These are phyloP conservation scores for Leptodirus hochenwartii DNA, from an alignment of 2,888 invertebrate species.

Conservation along the genomic window DNA sequence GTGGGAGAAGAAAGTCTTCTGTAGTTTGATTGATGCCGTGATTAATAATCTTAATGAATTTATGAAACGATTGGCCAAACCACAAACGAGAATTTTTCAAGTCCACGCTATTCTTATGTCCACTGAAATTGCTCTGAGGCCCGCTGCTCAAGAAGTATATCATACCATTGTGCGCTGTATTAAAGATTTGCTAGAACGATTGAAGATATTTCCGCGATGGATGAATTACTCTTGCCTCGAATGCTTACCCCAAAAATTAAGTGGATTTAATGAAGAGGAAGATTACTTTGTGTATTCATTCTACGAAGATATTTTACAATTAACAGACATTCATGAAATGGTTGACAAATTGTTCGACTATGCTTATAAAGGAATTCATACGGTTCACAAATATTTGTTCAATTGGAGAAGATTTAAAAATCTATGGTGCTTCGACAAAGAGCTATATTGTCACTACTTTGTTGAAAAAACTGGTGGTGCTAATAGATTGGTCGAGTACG, in stretches of 20 bases:
- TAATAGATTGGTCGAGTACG: constrained; percentile 44
- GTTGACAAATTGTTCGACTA: constrained; percentile 47
- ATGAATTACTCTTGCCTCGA: constrained; percentile 63
- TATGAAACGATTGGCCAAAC: constrained; percentile 31
- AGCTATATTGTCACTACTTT: constrained; percentile 58
- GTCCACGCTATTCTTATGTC: constrained; percentile 56
- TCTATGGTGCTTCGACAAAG: constrained; percentile 62
- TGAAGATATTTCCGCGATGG: constrained; percentile 69
- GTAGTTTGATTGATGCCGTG: constrained; percentile 44
- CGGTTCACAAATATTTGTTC: constrained; percentile 38
- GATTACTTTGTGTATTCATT: constrained; percentile 49
- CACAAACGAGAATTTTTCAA: constrained; percentile 49
- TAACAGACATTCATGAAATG: constrained; percentile 48
- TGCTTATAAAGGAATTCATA: constrained; percentile 43
- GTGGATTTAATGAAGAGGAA: constrained; percentile 34
- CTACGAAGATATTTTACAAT: constrained; percentile 59
- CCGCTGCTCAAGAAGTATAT: constrained; percentile 58
- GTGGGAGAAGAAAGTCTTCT: constrained; percentile 70
- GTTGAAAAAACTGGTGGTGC: constrained; percentile 41
- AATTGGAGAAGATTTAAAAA: constrained; percentile 59
- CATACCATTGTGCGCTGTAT: constrained; percentile 56
- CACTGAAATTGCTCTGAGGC: constrained; percentile 59
- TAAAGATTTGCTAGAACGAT: constrained; percentile 56
- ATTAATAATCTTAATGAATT: constrained; percentile 53
- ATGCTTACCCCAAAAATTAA: constrained; percentile 42